These are phyloP conservation scores for Sinocyclocheilus anophthalmus DNA, from an alignment of 2,113 vertebrate species.

Conservation along the genomic window DNA sequence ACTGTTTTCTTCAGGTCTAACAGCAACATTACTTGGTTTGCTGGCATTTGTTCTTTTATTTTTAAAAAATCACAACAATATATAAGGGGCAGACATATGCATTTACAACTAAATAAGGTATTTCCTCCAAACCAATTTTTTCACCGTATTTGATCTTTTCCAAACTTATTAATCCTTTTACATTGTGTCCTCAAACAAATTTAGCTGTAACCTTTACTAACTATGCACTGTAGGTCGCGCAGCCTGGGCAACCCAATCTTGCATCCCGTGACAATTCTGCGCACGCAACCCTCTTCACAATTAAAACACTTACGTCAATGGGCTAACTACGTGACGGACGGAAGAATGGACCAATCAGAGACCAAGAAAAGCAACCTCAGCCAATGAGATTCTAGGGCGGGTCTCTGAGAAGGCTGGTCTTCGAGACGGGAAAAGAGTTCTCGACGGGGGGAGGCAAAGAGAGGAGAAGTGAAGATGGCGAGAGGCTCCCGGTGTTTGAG, in stretches of 20 bases:
- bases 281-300: conserved; percentile 39
- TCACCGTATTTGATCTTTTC: background rate
- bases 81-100: too few relatives aligned
- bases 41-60: too few relatives aligned
- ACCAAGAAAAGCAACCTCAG: rapidly evolving
- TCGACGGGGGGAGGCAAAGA: conserved; percentile 32
- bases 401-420: background rate
- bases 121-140: too few relatives aligned
- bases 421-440: conserved; percentile 23
- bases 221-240: conserved; percentile 34
- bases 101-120: too few relatives aligned
- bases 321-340: conserved; percentile 8
- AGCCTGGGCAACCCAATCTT: conserved; percentile 62
- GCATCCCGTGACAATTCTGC: conserved; percentile 71
- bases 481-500: conserved; percentile 70
- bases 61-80: too few relatives aligned
- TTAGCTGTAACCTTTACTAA: conserved; percentile 60
- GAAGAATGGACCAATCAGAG: conserved; percentile 56
- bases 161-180: conserved; percentile 9
- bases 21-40: too few relatives aligned
- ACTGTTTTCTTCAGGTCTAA: too few relatives aligned
- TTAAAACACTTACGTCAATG: conserved; percentile 30
- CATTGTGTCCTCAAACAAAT: conserved; percentile 48
- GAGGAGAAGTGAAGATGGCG: conserved; percentile 72
- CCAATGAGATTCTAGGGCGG: conserved; percentile 55